These are phyloP conservation scores for Setipinna tenuifilis DNA, from an alignment of 2,797 vertebrate genomes.

Conservation along the genomic window DNA sequence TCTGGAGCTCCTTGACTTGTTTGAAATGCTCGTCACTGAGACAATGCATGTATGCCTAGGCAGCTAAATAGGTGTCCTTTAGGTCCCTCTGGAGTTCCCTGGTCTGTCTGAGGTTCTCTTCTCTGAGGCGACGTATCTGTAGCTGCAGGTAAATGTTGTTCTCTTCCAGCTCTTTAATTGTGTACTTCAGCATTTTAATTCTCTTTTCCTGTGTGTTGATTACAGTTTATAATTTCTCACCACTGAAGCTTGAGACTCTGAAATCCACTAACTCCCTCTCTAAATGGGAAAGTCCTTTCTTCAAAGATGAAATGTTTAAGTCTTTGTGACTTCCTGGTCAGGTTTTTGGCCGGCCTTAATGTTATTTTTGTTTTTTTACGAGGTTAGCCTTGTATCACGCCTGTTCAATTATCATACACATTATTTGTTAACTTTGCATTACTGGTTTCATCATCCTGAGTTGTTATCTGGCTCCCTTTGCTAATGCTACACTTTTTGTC, in stretches of 20 bases:
- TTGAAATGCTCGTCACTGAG: constrained; percentile 10
- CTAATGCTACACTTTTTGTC: neutral
- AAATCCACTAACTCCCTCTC: no score
- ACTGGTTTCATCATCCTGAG: no score
- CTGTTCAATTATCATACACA: no score
- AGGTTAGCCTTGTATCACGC: no score
- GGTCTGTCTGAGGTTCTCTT: neutral
- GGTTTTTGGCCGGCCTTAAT: no score
- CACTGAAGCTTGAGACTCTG: no score
- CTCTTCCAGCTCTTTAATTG: neutral
- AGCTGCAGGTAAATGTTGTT: neutral
- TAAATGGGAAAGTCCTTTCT: no score
- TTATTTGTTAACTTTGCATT: no score
- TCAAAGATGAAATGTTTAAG: no score
- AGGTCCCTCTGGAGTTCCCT: neutral
- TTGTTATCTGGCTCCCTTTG: neutral
- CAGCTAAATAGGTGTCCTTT: neutral
- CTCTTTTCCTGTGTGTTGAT: neutral
- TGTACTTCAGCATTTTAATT: neutral
- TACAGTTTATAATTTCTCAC: no score
- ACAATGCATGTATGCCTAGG: neutral
- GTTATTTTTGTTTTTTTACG: no score
- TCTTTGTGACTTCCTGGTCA: no score
- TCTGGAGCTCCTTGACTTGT: neutral
- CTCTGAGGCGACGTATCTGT: neutral